Evolutionary conservation across 1,140 invertebrate genomes (phyloP).

Genomic region (Hormaphis cornu): DNA sequence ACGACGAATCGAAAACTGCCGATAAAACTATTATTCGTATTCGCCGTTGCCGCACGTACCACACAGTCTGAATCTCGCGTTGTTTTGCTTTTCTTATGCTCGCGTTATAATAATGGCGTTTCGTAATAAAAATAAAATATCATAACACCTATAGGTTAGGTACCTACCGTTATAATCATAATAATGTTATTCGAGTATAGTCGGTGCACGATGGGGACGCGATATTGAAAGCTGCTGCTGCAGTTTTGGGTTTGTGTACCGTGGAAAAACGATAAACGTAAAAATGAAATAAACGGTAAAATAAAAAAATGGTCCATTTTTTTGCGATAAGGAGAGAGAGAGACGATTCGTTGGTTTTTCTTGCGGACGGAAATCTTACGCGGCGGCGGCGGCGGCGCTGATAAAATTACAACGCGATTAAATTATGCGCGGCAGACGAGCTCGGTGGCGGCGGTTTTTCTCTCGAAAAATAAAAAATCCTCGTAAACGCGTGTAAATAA

Average conservation of each 20-base stretch:
- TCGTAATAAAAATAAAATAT: constrained; percentile 23
- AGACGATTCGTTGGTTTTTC: neutral
- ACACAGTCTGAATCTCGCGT: neutral
- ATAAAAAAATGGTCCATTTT: neutral
- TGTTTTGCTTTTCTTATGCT: neutral
- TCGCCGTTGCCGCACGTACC: neutral
- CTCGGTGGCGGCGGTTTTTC: neutral
- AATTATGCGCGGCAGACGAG: neutral
- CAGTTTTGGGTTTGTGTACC: too few relatives aligned
- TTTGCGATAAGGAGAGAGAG: neutral
- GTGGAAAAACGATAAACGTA: constrained; percentile 2
- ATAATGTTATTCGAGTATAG: neutral
- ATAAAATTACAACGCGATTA: constrained; percentile 2
- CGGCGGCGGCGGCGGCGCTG: neutral
- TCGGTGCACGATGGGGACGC: too few relatives aligned
- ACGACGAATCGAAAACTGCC: neutral
- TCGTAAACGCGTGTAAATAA: neutral
- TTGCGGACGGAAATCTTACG: neutral
- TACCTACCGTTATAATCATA: neutral
- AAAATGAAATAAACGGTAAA: neutral
- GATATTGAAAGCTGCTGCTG: too few relatives aligned
- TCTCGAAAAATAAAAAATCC: neutral
- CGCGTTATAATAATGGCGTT: constrained; percentile 27
- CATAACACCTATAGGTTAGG: neutral
- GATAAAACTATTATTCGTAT: neutral